These are phyloP conservation scores for Pampusana beccarii DNA, from an alignment of 2,113 vertebrate genomes.

Conservation along the genomic window DNA sequence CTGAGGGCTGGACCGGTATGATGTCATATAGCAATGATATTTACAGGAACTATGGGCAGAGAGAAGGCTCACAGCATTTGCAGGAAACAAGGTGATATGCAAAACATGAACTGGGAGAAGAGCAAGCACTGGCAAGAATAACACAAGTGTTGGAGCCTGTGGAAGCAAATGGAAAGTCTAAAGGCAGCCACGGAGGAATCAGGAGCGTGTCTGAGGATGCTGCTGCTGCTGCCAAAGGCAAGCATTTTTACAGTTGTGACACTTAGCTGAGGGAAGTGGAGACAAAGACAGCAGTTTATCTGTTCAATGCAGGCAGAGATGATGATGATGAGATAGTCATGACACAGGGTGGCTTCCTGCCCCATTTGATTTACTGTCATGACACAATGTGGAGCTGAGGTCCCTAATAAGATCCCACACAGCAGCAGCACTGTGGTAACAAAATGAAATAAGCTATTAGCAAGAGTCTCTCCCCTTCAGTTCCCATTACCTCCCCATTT, in stretches of 20 bases:
- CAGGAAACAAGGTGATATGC: neutral
- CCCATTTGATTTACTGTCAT: neutral
- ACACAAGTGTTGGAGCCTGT: neutral
- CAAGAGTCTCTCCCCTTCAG: neutral
- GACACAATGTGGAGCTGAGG: neutral
- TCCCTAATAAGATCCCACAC: neutral
- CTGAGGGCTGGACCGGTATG: neutral
- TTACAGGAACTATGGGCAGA: neutral
- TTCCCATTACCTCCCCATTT: neutral
- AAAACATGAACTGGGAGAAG: neutral
- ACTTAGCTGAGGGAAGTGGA: neutral
- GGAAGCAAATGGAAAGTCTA: neutral
- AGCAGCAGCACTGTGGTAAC: neutral
- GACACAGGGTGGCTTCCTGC: neutral
- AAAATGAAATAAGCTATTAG: neutral
- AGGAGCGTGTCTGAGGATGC: neutral
- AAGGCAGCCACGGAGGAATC: neutral
- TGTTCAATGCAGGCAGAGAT: neutral
- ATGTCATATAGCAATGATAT: neutral
- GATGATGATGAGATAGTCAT: neutral
- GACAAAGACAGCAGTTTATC: neutral
- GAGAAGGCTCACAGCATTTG: neutral
- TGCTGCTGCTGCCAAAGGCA: neutral
- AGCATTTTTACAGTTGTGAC: neutral
- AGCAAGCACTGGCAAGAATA: neutral